A percentile compares a stretch with the other conserved stretches of the same genome.
phyloP scores from a whole-genome alignment of 2,113 vertebrate species.

The Trichechus manatus region DNA sequence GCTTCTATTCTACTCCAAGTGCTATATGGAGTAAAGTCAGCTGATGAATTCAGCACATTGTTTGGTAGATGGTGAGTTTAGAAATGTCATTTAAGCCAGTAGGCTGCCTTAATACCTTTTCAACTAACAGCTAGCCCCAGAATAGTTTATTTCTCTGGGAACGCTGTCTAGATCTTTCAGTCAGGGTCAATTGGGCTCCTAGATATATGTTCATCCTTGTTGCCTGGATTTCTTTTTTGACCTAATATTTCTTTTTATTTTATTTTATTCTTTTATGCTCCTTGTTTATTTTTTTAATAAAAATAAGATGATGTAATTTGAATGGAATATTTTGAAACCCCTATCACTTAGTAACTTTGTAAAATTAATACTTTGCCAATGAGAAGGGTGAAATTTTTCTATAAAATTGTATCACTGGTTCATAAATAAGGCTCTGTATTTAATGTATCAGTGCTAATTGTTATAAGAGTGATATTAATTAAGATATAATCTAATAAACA shows the following conservation, averaged over 20 bases:
- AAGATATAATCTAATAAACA: background rate
- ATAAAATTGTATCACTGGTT: background rate
- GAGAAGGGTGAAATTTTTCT: background rate
- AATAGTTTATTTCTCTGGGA: background rate
- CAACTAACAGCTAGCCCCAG: background rate
- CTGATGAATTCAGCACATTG: background rate
- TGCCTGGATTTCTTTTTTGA: background rate
- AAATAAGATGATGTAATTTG: constrained; percentile 15
- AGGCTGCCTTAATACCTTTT: background rate
- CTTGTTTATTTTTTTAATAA: background rate
- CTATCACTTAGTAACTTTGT: background rate
- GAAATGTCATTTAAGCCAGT: background rate
- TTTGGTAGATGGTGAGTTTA: background rate
- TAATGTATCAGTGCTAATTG: background rate
- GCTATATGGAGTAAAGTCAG: background rate
- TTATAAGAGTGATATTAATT: background rate
- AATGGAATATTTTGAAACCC: background rate
- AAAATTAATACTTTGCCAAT: background rate
- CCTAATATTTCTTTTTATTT: background rate
- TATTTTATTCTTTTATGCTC: background rate
- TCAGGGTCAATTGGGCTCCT: background rate
- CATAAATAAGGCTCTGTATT: background rate
- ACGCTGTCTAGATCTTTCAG: background rate
- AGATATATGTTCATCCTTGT: background rate
- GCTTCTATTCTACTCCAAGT: background rate